Base-by-base conservation (phyloP, 2,888 invertebrate genomes). In the Thumatha senex region DNA sequence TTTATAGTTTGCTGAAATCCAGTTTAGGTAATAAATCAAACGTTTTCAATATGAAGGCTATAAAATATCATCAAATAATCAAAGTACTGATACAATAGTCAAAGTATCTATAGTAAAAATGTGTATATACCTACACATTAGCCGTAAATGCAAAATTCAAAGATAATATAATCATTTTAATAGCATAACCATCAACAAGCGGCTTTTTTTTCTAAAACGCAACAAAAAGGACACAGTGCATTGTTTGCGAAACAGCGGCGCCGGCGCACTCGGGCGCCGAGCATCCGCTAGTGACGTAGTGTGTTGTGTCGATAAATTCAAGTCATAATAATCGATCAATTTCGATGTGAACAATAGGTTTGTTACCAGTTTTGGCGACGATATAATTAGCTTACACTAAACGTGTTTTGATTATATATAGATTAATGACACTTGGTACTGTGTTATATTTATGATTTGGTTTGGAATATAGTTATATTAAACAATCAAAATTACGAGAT, bases 261-360 rank as follows among this genome's bases (percentile, higher is more conserved):
- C 81, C 81, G 82, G 80, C 84, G 86, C 85, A 58, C 54, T 52
- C 63, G 48, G 67, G 67, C 67, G 67, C 86, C 72, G 66, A 74
- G 81, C 82, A 84, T 89, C 88, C 90, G 90, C 84, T 89, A 89
- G 88, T 87, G 85, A 71, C 74, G 89, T 58, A 53, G 50, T 60
- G 50, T 70, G 72, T 73, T 71, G 57, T 71, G 70, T 80, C 84
- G 81, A 80, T 78, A 74, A 65, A 66, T 61, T 50, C 63, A 56
- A 70, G 70, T 64, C 78, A 77, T 76, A 78, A 78, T 74, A 80
- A 74, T 70, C 70, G 56, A 64, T 65, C 61, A 67, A 74, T 72
- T 76, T 76, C 59, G 72, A 73, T 30, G 65, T 54, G 58, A 45
- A 74, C 72, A 74, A 70, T 70, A 65, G 54, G 58, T 63, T 61